Percentiles rank a stretch among this genome's conserved stretches.
Evolutionary conservation across 2,113 vertebrate species (phyloP).

Genomic region (Zingel zingel): DNA sequence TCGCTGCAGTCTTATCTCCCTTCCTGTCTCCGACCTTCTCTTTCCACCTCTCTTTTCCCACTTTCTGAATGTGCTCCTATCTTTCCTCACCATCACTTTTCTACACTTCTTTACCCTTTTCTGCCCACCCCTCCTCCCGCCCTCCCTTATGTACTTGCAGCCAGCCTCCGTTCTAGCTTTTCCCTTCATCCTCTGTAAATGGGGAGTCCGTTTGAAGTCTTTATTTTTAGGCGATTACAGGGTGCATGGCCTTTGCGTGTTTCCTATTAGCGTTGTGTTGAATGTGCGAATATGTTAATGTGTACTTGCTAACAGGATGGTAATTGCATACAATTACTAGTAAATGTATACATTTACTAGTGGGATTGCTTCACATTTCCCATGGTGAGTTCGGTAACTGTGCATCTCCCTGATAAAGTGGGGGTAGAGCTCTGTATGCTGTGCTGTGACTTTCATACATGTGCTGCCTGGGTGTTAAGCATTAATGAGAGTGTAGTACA

Average conservation of each 20-base stretch:
- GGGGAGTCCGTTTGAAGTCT: conserved; percentile 72
- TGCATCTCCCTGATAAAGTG: conserved; percentile 55
- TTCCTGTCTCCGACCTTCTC: conserved; percentile 77
- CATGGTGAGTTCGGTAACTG: conserved; percentile 34
- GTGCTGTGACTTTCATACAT: conserved; percentile 62
- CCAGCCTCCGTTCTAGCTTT: conserved; percentile 58
- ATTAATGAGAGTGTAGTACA: conserved; percentile 69
- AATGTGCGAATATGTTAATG: conserved; percentile 56
- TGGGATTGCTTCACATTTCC: conserved; percentile 56
- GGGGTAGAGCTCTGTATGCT: conserved; percentile 45
- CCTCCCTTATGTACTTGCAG: conserved; percentile 31
- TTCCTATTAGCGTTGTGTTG: conserved; percentile 51
- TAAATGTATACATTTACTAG: conserved; percentile 67
- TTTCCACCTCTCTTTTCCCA: conserved; percentile 65
- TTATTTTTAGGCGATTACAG: conserved; percentile 67
- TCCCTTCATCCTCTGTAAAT: conserved; percentile 63
- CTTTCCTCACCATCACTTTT: conserved; percentile 74
- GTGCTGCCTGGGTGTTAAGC: conserved; percentile 69
- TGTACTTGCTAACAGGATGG: conserved; percentile 42
- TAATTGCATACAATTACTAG: conserved; percentile 72
- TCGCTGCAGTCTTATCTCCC: conserved; percentile 77
- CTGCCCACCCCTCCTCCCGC: conserved; percentile 34
- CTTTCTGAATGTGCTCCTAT: conserved; percentile 66
- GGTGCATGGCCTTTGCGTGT: conserved; percentile 36
- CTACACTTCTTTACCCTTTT: conserved; percentile 53